phyloP scores from a whole-genome alignment of 35 echinoderm and acorn worm species.

The Acanthaster planci region DNA sequence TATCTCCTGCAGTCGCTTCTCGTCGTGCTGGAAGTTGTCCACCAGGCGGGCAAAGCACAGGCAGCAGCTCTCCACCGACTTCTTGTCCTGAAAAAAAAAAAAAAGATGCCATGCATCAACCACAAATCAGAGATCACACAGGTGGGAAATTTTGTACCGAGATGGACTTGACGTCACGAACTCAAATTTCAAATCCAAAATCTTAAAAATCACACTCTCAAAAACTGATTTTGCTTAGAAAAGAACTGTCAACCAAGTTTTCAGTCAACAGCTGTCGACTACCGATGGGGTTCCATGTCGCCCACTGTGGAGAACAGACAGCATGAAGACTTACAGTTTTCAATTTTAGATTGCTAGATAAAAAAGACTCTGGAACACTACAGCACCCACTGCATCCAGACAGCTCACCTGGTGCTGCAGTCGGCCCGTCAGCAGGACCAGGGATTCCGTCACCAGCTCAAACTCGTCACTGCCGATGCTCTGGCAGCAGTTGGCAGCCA shows the following conservation, averaged over 20 bases:
- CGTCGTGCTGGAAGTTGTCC: conserved; percentile 95
- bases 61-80: conserved; percentile 98
- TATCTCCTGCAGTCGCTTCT: conserved; percentile 80
- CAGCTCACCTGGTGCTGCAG: conserved; percentile 84
- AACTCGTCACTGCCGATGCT: conserved; percentile 92
- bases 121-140: neutral
- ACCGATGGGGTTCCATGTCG: too few species aligned
- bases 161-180: neutral
- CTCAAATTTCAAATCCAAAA: too few species aligned
- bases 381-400: too few species aligned
- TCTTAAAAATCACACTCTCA: too few species aligned
- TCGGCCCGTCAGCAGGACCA: conserved; percentile 78
- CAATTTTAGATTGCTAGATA: too few species aligned
- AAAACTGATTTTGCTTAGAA: too few species aligned
- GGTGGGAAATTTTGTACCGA: neutral
- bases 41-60: conserved; percentile 93
- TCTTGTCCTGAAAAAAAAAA: conserved; percentile 80
- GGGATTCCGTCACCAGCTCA: conserved; percentile 74
- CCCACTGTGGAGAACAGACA: too few species aligned
- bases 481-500: conserved; percentile 98
- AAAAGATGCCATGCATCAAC: neutral
- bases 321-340: too few species aligned
- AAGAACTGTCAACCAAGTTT: too few species aligned
- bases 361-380: too few species aligned
- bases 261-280: too few species aligned